Conservation (phyloP, 2,797 vertebrate genomes). For the Tokudaia muenninki region DNA sequence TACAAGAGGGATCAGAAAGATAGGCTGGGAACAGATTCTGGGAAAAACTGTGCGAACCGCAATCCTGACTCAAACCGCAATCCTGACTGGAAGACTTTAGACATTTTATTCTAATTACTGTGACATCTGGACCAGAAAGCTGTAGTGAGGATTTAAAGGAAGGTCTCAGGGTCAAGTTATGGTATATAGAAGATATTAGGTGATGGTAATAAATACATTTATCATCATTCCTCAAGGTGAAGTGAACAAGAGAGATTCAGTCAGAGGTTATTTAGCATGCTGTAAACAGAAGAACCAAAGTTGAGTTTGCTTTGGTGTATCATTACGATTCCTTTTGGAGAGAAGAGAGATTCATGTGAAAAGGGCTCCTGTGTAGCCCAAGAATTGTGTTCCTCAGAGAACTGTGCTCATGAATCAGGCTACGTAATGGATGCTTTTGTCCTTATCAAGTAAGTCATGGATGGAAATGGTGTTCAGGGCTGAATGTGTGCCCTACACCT, state of each 20-base stretch:
- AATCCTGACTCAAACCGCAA: too few species aligned
- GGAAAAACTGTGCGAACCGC: not conserved
- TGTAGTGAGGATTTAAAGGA: not conserved
- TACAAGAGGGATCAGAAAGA: not conserved
- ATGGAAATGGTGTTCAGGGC: not conserved
- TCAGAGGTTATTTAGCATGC: not conserved
- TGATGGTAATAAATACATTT: not conserved
- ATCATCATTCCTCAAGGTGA: not conserved
- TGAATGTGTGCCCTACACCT: not conserved
- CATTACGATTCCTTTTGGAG: not conserved
- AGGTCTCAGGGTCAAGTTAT: not conserved
- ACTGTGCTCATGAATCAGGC: not conserved
- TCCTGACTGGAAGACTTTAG: too few species aligned
- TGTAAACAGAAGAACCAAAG: not conserved
- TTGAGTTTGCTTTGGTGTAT: not conserved
- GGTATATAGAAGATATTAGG: not conserved
- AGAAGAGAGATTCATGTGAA: not conserved
- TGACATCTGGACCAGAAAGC: not conserved
- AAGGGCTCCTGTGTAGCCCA: not conserved
- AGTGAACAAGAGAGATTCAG: not conserved
- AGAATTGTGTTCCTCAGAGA: not conserved
- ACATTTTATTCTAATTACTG: too few species aligned
- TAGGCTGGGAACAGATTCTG: not conserved
- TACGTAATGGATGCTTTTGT: fast-evolving
- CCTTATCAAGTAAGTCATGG: not conserved